These are phyloP conservation scores for Scaptomyza hsui DNA, from an alignment of 1,140 invertebrate genomes.

Conservation along the genomic window DNA sequence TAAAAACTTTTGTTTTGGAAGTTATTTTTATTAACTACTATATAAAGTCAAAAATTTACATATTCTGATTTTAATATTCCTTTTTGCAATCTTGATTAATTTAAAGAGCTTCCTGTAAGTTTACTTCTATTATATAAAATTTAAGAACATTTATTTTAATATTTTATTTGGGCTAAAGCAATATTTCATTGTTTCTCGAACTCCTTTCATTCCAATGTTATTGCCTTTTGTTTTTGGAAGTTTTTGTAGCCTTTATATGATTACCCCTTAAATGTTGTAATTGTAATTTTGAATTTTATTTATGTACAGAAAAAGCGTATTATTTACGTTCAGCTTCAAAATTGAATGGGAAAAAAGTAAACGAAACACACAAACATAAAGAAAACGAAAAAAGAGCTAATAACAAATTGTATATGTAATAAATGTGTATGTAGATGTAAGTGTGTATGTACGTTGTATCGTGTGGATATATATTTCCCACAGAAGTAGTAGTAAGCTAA, in stretches of 20 bases:
- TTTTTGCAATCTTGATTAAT: neutral
- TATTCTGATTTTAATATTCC: too few relatives aligned
- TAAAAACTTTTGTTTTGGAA: neutral
- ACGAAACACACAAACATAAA: constrained; percentile 44
- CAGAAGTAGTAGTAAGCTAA: constrained; percentile 65
- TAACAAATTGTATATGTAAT: constrained; percentile 78
- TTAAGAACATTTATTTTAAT: constrained; percentile 9
- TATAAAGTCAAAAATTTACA: neutral
- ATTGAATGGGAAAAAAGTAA: constrained; percentile 32
- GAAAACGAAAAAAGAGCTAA: constrained; percentile 44
- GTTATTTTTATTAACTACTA: neutral
- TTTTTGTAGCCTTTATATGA: constrained; percentile 22
- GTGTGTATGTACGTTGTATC: constrained; percentile 54
- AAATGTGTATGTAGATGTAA: constrained; percentile 52
- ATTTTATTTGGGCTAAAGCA: constrained; percentile 21
- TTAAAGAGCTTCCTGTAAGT: neutral
- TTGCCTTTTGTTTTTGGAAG: constrained; percentile 18
- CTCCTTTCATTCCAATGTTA: neutral
- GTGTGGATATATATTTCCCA: constrained; percentile 2
- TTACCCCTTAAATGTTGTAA: constrained; percentile 34
- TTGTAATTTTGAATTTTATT: constrained; percentile 64
- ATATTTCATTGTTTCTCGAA: constrained; percentile 14
- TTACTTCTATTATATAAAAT: constrained; percentile 7
- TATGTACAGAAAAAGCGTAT: constrained; percentile 55
- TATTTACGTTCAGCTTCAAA: constrained; percentile 31